Evolutionary conservation across 2,888 invertebrate genomes (phyloP).

Genomic region (Latheticus oryzae): DNA sequence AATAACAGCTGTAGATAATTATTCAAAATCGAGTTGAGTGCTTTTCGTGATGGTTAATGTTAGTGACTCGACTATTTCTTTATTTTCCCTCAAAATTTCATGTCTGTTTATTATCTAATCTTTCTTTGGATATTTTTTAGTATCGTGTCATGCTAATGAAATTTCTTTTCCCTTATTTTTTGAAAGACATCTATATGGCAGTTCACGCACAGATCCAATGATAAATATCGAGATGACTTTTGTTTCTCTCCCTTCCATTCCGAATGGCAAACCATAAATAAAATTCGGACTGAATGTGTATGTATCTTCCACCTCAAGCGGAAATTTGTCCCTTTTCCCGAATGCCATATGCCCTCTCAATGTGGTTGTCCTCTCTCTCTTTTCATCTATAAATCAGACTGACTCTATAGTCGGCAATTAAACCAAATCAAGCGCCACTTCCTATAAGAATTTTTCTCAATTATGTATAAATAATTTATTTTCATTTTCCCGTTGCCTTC

Average conservation of each 20-base stretch:
- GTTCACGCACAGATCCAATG: conserved; percentile 22
- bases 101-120: background rate
- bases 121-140: too few relatives aligned
- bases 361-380: background rate
- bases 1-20: conserved; percentile 10
- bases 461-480: conserved; percentile 47
- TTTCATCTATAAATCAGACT: conserved; percentile 29
- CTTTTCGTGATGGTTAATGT: conserved; percentile 3
- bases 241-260: conserved; percentile 30
- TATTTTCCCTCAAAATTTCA: background rate
- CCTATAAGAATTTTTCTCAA: conserved; percentile 47
- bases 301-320: conserved; percentile 33
- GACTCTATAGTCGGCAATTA: conserved; percentile 43
- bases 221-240: conserved; percentile 35
- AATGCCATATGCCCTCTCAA: conserved; percentile 24
- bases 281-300: conserved; percentile 33
- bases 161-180: conserved; percentile 15
- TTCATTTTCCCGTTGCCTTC: conserved; percentile 42
- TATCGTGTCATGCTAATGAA: conserved; percentile 14
- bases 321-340: conserved; percentile 38
- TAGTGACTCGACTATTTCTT: conserved; percentile 1
- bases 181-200: background rate
- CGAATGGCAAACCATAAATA: conserved; percentile 30
- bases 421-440: conserved; percentile 42
- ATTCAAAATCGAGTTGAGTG: conserved; percentile 14